These are phyloP conservation scores for Alcedo atthis DNA, from an alignment of 2,797 vertebrate species.

Conservation along the genomic window DNA sequence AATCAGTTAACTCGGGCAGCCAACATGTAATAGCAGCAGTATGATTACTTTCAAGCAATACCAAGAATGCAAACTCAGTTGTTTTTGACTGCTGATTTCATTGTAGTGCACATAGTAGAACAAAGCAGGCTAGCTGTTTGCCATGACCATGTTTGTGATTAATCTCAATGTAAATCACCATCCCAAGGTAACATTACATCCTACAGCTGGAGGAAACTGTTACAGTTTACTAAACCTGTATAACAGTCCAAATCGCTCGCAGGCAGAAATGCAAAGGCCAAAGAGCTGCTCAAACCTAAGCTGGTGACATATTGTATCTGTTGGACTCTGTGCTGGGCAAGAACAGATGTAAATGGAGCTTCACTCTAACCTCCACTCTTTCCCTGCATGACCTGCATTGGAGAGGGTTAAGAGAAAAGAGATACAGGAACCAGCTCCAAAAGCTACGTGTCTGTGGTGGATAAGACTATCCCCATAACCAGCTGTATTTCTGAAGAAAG, in stretches of 20 bases:
- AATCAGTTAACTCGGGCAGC: neutral
- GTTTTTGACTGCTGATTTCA: neutral
- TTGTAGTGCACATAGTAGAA: neutral
- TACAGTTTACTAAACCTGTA: neutral
- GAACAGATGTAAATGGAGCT: neutral
- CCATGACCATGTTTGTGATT: neutral
- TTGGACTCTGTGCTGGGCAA: neutral
- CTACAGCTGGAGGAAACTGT: neutral
- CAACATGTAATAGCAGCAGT: neutral
- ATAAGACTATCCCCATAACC: neutral
- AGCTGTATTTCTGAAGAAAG: neutral
- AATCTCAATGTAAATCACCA: neutral
- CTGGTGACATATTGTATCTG: neutral
- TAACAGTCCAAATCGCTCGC: neutral
- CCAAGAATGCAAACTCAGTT: neutral
- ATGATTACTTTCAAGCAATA: neutral
- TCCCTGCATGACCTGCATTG: neutral
- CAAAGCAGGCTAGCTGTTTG: neutral
- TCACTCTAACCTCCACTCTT: neutral
- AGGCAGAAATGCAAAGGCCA: neutral
- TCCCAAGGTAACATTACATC: neutral
- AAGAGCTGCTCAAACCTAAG: neutral
- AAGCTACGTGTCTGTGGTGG: rapidly evolving
- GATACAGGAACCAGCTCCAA: neutral
- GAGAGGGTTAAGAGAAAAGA: neutral